Evolutionary conservation across 2,113 vertebrate species (phyloP).

Genomic region (Potamarius usumacintae): DNA sequence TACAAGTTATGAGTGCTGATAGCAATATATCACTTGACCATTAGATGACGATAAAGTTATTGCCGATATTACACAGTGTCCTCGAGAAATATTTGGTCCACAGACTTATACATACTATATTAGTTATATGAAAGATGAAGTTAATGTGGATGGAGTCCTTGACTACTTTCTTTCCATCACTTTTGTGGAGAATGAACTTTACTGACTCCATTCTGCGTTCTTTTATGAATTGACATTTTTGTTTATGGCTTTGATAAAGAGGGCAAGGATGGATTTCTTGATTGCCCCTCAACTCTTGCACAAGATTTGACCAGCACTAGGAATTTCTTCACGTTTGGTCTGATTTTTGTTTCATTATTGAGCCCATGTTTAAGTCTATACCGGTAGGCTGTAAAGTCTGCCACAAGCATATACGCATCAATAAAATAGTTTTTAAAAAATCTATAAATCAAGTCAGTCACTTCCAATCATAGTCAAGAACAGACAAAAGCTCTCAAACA

Average conservation of each 20-base stretch:
- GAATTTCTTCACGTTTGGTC: not conserved
- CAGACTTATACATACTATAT: slow-evolving; percentile 10
- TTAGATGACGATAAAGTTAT: slow-evolving; percentile 8
- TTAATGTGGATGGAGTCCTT: not conserved
- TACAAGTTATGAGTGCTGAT: slow-evolving; percentile 5
- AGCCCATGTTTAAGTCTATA: not conserved
- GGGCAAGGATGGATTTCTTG: not conserved
- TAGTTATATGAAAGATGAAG: not conserved
- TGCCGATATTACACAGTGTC: not conserved
- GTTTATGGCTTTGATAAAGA: not conserved
- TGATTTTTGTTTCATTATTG: not conserved
- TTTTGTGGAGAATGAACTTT: not conserved
- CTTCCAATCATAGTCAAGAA: not conserved
- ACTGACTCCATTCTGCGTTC: not conserved
- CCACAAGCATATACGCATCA: too few species aligned
- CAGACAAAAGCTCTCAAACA: not conserved
- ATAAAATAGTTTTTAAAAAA: not conserved
- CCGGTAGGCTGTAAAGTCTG: not conserved
- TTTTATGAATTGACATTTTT: not conserved
- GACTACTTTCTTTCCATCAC: not conserved
- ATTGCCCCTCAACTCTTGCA: not conserved
- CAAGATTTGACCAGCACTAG: not conserved
- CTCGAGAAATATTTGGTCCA: slow-evolving; percentile 6
- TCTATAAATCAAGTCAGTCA: not conserved
- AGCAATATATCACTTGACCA: slow-evolving; percentile 21